A percentile compares a stretch with the other conserved stretches of the same genome.
Evolutionary conservation across 2,113 vertebrate species (phyloP).

Genomic region (Thamnaconus septentrionalis): DNA sequence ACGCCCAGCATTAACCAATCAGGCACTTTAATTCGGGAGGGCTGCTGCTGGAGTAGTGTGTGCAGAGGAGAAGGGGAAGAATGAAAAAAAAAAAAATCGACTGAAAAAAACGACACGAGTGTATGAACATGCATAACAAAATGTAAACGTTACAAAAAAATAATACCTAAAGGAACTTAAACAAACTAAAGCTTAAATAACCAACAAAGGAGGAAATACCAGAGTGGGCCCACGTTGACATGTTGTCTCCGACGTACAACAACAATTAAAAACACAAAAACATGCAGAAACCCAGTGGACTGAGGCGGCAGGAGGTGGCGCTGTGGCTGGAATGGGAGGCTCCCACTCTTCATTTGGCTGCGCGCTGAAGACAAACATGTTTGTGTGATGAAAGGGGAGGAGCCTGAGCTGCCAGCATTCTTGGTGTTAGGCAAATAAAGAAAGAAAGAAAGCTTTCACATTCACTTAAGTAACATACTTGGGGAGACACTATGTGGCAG

Average conservation of each 20-base stretch:
- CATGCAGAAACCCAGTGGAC: conserved; percentile 18
- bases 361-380: too few relatives aligned
- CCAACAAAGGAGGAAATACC: conserved; percentile 15
- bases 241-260: neutral
- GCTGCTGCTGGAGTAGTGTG: conserved; percentile 54
- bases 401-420: too few relatives aligned
- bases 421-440: too few relatives aligned
- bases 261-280: conserved; percentile 11
- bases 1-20: conserved; percentile 24
- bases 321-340: conserved; percentile 24
- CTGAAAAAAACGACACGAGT: conserved; percentile 5
- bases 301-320: conserved; percentile 34
- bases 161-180: conserved; percentile 27
- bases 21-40: conserved; percentile 60
- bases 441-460: too few relatives aligned
- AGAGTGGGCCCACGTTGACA: too few relatives aligned
- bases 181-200: conserved; percentile 56
- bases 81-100: conserved; percentile 30
- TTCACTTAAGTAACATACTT: too few relatives aligned
- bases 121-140: conserved; percentile 58
- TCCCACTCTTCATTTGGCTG: neutral
- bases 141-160: conserved; percentile 60
- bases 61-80: conserved; percentile 44
- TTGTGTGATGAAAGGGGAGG: too few relatives aligned
- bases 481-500: too few relatives aligned